A percentile compares a stretch with the other conserved stretches of the same genome.
Evolutionary conservation across 2,113 vertebrate genomes (phyloP).

Genomic region (Romanogobio albipinnatus): DNA sequence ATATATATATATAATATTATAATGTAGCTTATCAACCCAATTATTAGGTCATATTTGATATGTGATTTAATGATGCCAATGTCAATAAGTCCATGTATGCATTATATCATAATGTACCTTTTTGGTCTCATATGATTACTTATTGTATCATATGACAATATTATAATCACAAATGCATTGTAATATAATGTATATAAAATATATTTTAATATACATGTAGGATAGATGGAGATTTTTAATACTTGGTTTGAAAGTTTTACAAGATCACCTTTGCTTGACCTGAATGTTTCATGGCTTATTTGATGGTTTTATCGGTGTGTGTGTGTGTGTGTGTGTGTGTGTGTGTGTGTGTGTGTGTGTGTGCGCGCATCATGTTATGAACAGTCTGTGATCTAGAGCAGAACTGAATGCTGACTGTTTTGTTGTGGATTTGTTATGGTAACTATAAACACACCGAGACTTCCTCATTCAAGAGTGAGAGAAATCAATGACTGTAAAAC

Average conservation of each 20-base stretch:
- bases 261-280: neutral
- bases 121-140: neutral
- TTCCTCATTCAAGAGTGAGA: neutral
- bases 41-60: neutral
- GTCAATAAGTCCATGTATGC: neutral
- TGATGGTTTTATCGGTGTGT: neutral
- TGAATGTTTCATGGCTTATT: neutral
- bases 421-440: conserved; percentile 10
- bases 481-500: neutral
- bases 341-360: neutral
- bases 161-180: no score
- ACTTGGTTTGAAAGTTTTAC: neutral
- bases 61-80: neutral
- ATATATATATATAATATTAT: no score
- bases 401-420: neutral
- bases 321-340: conserved; percentile 1
- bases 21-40: neutral
- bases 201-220: neutral
- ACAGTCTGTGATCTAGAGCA: conserved; percentile 18
- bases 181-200: neutral
- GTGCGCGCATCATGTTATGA: no score
- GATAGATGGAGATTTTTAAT: neutral
- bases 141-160: neutral
- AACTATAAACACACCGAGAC: neutral
- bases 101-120: neutral